Evolutionary conservation across 2,888 invertebrate species (phyloP), one percentile per base, ranked within the genome.

Genomic region (Bedellia somnulentella): DNA sequence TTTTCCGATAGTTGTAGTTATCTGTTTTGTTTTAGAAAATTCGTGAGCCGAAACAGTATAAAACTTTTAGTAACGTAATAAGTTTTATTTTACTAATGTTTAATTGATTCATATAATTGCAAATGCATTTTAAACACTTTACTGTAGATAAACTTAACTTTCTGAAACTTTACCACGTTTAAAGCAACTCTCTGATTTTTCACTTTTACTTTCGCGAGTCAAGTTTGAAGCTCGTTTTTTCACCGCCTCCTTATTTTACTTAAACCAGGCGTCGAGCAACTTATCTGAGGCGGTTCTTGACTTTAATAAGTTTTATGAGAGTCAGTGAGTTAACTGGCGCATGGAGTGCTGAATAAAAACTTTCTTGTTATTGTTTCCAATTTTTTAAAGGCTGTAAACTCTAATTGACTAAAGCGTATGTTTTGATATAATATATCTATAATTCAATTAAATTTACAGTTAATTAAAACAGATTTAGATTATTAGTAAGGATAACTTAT

Each of bases 251-350:
- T 70, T 71, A 71, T 75, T 73, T 75, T 71, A 75, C 73, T 71
- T 68, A 73, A 71, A 71, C 64, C 64, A n/a, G 29, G 57, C 56
- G 50, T 46, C 52, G 66, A 57, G 57, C 58, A 75, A 71, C 67
- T 71, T 73, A 71, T 70, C 73, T 71, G 66, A 67, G 64, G 55
- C 67, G 67, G 73, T 73, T 68, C 71, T 73, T 73, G 73, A 73
- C 73, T 73, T 73, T 71, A 73, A 73, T 73, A 73, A 75, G 71
- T 75, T 73, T 73, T 70, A 71, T 68, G 71, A 73, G 70, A 67
- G 71, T 68, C 70, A 67, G 68, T 52, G 66, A 66, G 63, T 64
- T 64, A 68, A 70, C 70, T 61, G 70, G 59, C 60, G 62, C 62
- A 68, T 54, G 64, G 67, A 70, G 64, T 60, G 56, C 58, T 57